Percentiles rank a stretch among this genome's conserved stretches.
Conservation (phyloP, 2,888 invertebrate species). For the Tenthredo livida region DNA sequence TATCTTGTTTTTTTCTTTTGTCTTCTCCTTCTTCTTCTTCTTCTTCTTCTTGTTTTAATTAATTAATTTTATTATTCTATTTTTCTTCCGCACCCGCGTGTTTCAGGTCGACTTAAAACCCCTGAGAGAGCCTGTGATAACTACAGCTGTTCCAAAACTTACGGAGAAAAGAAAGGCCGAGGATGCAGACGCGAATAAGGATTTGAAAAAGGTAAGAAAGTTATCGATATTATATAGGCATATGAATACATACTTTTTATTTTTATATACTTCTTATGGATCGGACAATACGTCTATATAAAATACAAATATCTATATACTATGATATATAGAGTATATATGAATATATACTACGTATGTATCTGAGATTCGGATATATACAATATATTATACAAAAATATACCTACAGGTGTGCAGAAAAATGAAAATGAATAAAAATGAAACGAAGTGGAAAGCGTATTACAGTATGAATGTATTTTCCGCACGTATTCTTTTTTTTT, state of each 20-base stretch:
- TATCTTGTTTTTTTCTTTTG: not conserved
- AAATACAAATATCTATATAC: not conserved
- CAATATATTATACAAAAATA: not conserved
- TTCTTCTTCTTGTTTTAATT: too few relatives aligned
- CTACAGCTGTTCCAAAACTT: slow-evolving; percentile 74
- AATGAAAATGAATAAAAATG: not conserved
- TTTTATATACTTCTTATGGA: too few relatives aligned
- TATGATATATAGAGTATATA: not conserved
- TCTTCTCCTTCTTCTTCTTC: too few relatives aligned
- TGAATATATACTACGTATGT: not conserved
- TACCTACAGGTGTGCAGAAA: not conserved
- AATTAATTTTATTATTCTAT: not conserved
- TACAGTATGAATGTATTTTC: not conserved
- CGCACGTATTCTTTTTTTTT: not conserved
- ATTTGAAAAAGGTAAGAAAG: slow-evolving; percentile 86
- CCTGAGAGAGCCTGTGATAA: slow-evolving; percentile 73
- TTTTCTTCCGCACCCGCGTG: not conserved
- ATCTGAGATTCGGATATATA: not conserved
- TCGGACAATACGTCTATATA: not conserved
- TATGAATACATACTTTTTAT: too few relatives aligned
- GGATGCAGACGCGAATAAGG: slow-evolving; percentile 89
- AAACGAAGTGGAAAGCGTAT: not conserved
- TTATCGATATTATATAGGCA: too few relatives aligned
- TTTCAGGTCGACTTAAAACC: slow-evolving; percentile 77
- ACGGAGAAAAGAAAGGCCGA: slow-evolving; percentile 92